Evolutionary conservation across 2,888 invertebrate genomes (phyloP), one percentile per base, ranked within the genome.

Genomic region (Melieria picta): DNA sequence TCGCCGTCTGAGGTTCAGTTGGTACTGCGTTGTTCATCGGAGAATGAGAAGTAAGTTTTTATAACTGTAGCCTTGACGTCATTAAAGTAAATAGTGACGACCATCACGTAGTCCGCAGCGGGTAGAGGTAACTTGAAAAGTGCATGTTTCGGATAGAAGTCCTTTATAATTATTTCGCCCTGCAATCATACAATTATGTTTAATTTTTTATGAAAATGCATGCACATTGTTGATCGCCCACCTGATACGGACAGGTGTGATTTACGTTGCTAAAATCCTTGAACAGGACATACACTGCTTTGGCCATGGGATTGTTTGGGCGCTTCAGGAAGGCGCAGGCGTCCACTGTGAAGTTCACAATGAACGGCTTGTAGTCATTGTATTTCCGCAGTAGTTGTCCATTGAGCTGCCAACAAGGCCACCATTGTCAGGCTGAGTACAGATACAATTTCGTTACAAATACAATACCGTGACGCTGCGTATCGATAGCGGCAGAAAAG

Each of bases 331-430:
- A 55, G 1, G 65, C 52, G 6, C 70, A 71, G 10, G 45, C 46
- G n/a, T 71, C n/a, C 1, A 65, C 0, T 5, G 50, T 65, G 11
- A 16, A 46, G n/a, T 71, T 65, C 7, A 58, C 0, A 10, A 65
- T 47, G 52, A 65, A 65, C n/a, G 70, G 65, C 42, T 60, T 65
- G 50, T 52, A 69, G 16, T 64, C 69, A n/a, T 64, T 69, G 2
- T 63, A 56, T 50, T 61, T 50, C 56, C 62, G 61, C 47, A 62
- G 6, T 30, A 30, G 45, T 0, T 7, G 0, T 30, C 42, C 3
- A 47, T 13, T 52, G 10, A 62, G 2, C 62, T 69, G 13, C 10
- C 16, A 52, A 52, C 13, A 56, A 43, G 10, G 11, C 16, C n/a
- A 30, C 16, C 1, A 46, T 46, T 10, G 11, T 50, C 50, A 9